Percentiles rank a stretch among this genome's conserved stretches.
phyloP scores from a whole-genome alignment of 2,797 vertebrate genomes.

The Neosilurus hyrtlii region DNA sequence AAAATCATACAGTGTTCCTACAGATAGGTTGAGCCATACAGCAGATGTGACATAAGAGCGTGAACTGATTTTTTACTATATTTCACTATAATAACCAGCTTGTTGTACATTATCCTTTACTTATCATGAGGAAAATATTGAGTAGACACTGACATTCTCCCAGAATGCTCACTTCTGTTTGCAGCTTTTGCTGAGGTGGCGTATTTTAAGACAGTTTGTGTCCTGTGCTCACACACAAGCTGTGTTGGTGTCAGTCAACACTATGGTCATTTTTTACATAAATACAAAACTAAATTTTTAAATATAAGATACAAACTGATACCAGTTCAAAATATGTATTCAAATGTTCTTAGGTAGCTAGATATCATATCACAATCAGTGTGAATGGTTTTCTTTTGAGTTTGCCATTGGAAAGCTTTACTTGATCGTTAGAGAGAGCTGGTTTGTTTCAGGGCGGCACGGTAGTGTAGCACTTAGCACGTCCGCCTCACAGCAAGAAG shows the following conservation, averaged over 20 bases:
- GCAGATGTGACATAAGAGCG: too few species aligned
- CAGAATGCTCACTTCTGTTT: slow-evolving; percentile 12
- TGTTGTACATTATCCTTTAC: neutral
- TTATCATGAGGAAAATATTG: neutral
- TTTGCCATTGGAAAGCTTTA: neutral
- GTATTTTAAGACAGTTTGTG: slow-evolving; percentile 11
- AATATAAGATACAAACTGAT: neutral
- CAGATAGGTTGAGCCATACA: too few species aligned
- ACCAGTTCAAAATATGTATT: neutral
- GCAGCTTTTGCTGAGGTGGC: neutral
- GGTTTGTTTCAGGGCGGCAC: too few species aligned
- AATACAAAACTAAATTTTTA: neutral
- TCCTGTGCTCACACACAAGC: slow-evolving; percentile 1
- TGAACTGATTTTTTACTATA: neutral
- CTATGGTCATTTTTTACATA: slow-evolving; percentile 1
- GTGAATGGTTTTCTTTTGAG: neutral
- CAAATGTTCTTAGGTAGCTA: neutral
- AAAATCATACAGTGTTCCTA: too few species aligned
- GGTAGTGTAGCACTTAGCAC: too few species aligned
- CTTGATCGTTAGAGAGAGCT: neutral
- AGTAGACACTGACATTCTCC: neutral
- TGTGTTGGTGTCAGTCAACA: slow-evolving; percentile 7
- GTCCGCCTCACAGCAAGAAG: too few species aligned
- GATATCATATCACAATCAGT: neutral
- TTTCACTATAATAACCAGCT: too few species aligned